Evolutionary conservation across 1,140 invertebrate species (phyloP).

Genomic region (Homalodisca vitripennis): DNA sequence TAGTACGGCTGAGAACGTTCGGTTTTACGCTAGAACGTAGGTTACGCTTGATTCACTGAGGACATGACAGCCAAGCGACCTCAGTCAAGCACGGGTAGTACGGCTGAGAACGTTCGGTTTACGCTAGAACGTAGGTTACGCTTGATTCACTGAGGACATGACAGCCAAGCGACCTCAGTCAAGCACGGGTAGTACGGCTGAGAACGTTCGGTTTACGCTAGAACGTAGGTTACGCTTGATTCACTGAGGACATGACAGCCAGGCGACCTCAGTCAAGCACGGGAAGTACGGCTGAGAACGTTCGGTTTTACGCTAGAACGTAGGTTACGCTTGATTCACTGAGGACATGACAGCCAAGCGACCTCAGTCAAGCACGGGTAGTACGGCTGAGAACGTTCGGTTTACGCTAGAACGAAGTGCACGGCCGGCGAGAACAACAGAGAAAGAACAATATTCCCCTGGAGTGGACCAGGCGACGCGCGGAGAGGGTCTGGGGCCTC

Average conservation of each 20-base stretch:
- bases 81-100: no score
- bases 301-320: no score
- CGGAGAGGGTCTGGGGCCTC: background rate
- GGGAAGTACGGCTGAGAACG: background rate
- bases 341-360: background rate
- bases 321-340: background rate
- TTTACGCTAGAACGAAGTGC: background rate
- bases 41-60: no score
- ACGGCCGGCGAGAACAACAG: background rate
- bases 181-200: no score
- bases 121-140: no score
- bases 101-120: no score
- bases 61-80: no score
- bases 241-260: background rate
- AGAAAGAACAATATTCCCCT: conserved; percentile 22
- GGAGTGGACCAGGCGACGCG: background rate
- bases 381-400: background rate
- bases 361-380: background rate
- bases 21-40: no score
- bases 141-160: no score
- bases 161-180: no score
- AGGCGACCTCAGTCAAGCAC: background rate
- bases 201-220: background rate
- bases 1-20: no score
- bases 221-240: conserved; percentile 21